Percentiles rank a stretch among this genome's conserved stretches.
Evolutionary conservation across 2,113 vertebrate genomes (phyloP).

Genomic region (Odontophorus gujanensis): DNA sequence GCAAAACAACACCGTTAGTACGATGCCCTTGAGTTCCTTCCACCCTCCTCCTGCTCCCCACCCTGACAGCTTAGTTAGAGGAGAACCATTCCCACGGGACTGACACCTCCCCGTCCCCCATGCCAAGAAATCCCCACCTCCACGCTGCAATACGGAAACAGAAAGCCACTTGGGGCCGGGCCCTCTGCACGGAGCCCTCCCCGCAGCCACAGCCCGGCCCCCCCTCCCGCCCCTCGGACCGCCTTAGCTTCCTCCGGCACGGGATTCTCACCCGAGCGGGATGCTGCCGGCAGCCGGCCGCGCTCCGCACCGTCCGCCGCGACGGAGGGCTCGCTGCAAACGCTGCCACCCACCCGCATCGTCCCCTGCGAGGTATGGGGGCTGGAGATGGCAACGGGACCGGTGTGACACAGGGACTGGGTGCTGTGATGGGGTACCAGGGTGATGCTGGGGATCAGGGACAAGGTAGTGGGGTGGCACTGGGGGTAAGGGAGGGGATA

Average conservation of each 20-base stretch:
- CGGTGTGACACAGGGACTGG: background rate
- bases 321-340: background rate
- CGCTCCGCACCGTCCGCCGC: rapidly evolving
- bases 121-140: no score
- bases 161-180: background rate
- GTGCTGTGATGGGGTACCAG: background rate
- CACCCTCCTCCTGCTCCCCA: background rate
- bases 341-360: background rate
- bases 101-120: background rate
- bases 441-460: no score
- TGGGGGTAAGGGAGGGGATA: background rate
- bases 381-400: no score
- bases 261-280: background rate
- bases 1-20: background rate
- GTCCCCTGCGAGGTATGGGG: background rate
- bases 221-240: background rate
- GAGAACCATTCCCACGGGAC: rapidly evolving
- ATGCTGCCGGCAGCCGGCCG: background rate
- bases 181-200: background rate
- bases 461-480: background rate
- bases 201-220: background rate
- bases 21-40: background rate
- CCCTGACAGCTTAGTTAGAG: rapidly evolving
- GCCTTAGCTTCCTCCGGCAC: background rate
- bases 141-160: background rate